Evolutionary conservation across 2,888 invertebrate species (phyloP).

Genomic region (Eledone cirrhosa): DNA sequence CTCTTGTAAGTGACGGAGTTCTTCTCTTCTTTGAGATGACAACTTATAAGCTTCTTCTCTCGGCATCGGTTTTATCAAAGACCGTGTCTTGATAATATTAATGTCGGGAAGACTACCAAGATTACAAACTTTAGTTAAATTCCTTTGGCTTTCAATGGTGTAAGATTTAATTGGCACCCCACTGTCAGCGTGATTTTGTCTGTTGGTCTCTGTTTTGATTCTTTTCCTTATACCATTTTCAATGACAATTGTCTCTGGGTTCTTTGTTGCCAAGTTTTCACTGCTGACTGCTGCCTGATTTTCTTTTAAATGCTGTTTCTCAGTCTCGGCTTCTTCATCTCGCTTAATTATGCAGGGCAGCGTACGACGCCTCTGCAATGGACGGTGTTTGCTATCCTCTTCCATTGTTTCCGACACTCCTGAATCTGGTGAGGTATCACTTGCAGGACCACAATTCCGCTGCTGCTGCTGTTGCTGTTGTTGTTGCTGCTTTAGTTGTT

Average conservation of each 20-base stretch:
- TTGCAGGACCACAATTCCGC: slow-evolving; percentile 35
- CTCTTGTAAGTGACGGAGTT: slow-evolving; percentile 88
- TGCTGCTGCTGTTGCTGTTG: slow-evolving; percentile 20
- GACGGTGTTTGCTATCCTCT: slow-evolving; percentile 50
- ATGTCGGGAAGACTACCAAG: slow-evolving; percentile 91
- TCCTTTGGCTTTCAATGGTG: slow-evolving; percentile 73
- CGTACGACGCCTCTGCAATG: slow-evolving; percentile 59
- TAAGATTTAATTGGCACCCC: slow-evolving; percentile 72
- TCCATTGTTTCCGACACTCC: slow-evolving; percentile 59
- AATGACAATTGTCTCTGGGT: slow-evolving; percentile 63
- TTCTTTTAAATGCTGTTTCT: slow-evolving; percentile 36
- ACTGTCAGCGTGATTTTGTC: slow-evolving; percentile 64
- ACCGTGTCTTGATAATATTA: slow-evolving; percentile 76
- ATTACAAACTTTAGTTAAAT: slow-evolving; percentile 42
- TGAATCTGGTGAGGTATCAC: slow-evolving; percentile 61
- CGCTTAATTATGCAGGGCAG: slow-evolving; percentile 62
- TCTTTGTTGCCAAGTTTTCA: slow-evolving; percentile 53
- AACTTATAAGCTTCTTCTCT: slow-evolving; percentile 94
- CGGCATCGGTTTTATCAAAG: slow-evolving; percentile 80
- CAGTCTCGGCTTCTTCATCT: slow-evolving; percentile 39
- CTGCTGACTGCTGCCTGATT: slow-evolving; percentile 56
- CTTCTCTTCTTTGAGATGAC: slow-evolving; percentile 75
- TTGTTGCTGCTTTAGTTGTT: slow-evolving; percentile 4
- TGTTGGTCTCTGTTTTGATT: slow-evolving; percentile 56
- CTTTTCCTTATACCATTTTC: slow-evolving; percentile 66